These are phyloP conservation scores for Drosophila demipolita DNA, from an alignment of 2,888 invertebrate species.

Conservation along the genomic window DNA sequence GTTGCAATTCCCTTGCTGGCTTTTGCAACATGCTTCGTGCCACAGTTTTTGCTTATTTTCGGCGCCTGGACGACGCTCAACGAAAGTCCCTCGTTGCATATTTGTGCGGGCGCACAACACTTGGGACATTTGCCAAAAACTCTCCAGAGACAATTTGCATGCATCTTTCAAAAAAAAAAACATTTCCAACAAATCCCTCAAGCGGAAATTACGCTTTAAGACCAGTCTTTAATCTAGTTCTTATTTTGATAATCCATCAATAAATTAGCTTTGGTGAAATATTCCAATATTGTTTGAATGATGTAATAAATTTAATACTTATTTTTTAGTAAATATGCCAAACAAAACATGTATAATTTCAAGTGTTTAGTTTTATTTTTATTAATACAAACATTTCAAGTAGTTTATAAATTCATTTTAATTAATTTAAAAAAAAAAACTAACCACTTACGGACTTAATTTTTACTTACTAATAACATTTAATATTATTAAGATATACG, in stretches of 20 bases:
- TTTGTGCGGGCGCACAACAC: conserved; percentile 62
- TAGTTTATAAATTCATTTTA: no score
- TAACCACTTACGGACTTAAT: no score
- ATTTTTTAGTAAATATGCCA: no score
- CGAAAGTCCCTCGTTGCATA: conserved; percentile 67
- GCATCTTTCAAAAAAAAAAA: conserved; percentile 47
- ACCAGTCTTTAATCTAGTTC: not conserved
- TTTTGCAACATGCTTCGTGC: conserved; percentile 55
- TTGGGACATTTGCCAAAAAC: conserved; percentile 72
- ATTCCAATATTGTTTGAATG: not conserved
- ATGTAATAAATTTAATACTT: no score
- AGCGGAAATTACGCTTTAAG: conserved; percentile 28
- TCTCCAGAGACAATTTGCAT: conserved; percentile 56
- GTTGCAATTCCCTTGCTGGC: conserved; percentile 51
- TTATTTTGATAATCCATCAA: not conserved
- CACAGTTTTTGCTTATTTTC: conserved; percentile 40
- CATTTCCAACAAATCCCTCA: not conserved
- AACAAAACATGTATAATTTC: no score
- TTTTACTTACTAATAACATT: no score
- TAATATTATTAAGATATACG: no score
- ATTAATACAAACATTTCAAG: no score
- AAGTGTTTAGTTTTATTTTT: no score
- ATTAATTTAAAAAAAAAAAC: no score
- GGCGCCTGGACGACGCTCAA: conserved; percentile 35
- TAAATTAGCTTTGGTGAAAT: not conserved